A percentile compares a stretch with the other conserved stretches of the same genome.
Conservation (phyloP, 2,113 vertebrate genomes). For the Spilogale gracilis region DNA sequence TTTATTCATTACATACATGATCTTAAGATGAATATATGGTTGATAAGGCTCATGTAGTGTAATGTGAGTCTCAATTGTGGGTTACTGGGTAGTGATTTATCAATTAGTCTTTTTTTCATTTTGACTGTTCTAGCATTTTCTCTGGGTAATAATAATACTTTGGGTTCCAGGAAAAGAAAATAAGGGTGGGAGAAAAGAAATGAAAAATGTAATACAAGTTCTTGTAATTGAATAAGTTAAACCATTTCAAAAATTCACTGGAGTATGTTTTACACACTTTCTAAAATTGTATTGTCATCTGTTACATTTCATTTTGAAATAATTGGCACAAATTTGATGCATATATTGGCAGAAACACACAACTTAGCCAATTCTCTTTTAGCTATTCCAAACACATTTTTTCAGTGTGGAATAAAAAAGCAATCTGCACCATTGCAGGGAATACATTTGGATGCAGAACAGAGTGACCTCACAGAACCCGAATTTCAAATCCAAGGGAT, state of each 20-base stretch:
- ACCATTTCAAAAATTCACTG: not conserved
- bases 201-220: not conserved
- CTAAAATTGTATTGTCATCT: not conserved
- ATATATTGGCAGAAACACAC: not conserved
- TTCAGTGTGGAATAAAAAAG: not conserved
- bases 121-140: not conserved
- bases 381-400: not conserved
- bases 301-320: not conserved
- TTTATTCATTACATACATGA: not conserved
- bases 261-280: not conserved
- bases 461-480: not conserved
- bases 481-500: not conserved
- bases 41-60: not conserved
- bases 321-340: not conserved
- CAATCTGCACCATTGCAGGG: not conserved
- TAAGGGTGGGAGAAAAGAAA: not conserved
- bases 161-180: not conserved
- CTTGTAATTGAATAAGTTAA: not conserved
- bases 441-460: not conserved
- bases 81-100: not conserved
- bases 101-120: slow-evolving; percentile 18
- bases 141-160: not conserved
- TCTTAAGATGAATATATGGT: not conserved
- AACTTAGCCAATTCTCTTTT: not conserved
- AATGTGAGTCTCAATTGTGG: not conserved